phyloP scores from a whole-genome alignment of 35 echinoderm and acorn worm genomes.

The Lytechinus variegatus region DNA sequence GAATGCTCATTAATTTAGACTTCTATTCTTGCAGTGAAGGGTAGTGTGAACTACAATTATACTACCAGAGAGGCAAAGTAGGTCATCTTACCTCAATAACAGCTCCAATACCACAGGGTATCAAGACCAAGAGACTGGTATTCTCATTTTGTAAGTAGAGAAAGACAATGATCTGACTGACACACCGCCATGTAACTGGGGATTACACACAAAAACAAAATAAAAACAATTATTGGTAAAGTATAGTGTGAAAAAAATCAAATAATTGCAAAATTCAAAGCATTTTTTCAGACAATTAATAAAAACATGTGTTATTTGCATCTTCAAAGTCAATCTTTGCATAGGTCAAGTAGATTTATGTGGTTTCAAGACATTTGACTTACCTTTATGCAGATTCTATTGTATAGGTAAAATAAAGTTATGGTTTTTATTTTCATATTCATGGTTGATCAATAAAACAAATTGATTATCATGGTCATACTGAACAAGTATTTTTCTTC shows the following conservation, averaged over 20 bases:
- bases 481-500: not conserved
- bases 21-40: no score
- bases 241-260: not conserved
- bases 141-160: slow-evolving; percentile 88
- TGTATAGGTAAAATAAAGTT: no score
- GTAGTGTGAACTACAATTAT: no score
- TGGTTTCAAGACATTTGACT: no score
- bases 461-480: not conserved
- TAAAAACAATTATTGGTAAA: not conserved
- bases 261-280: no score
- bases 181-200: slow-evolving; percentile 84
- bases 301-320: no score
- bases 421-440: no score
- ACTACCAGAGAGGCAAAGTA: not conserved
- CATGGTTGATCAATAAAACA: not conserved
- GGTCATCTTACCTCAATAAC: slow-evolving; percentile 85
- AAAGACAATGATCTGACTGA: slow-evolving; percentile 93
- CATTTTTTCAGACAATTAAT: no score
- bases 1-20: no score
- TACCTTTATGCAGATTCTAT: no score
- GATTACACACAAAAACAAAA: not conserved
- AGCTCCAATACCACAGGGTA: slow-evolving; percentile 94
- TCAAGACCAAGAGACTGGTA: slow-evolving; percentile 82
- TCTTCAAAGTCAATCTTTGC: no score
- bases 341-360: no score